Evolutionary conservation across 1,140 invertebrate genomes (phyloP), one percentile per base, ranked within the genome.

Genomic region (Harpegnathos saltator): DNA sequence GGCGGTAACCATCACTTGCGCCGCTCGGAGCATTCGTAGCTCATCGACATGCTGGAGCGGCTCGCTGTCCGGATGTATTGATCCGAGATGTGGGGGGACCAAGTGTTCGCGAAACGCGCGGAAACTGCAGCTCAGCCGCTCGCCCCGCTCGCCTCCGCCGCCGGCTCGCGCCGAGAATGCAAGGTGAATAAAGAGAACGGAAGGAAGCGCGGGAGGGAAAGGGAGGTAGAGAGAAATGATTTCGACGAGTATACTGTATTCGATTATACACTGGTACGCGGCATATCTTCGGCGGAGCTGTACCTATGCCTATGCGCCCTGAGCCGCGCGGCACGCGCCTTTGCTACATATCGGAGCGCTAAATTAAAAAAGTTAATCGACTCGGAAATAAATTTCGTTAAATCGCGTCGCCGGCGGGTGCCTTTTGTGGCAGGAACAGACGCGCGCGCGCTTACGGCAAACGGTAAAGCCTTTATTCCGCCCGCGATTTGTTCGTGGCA

Each of bases 351-450:
- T 19, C 75, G 44, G 52, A 59, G 33, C 58, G 33, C 9, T 69
- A 44, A 56, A 80, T 80, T 80, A 80, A 80, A 80, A 80, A 80
- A 80, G 65, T 80, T 80, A 69, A 80, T 80, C 65, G 75, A 48
- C 52, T 80, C 22, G 75, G 24, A 71, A 71, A n/a, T 71, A 80
- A 59, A 80, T 80, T 58, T 59, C 14, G 65, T 59, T 71, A 48
- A 48, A 65, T 54, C 19, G 72, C 22, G 15, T 54, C 65, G 52
- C 22, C 58, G 65, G 65, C 38, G 38, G 33, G 58, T 71, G 58
- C 56, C 75, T 69, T 80, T 71, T 80, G 65, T 80, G 65, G 65
- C 75, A 80, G 71, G 33, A 80, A 71, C 52, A 80, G 38, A 71
- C 38, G 38, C 29, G 22, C 33, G 61, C 38, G 38, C 29, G 22